Evolutionary conservation across 2,888 invertebrate genomes (phyloP).

Genomic region (Nezara viridula): DNA sequence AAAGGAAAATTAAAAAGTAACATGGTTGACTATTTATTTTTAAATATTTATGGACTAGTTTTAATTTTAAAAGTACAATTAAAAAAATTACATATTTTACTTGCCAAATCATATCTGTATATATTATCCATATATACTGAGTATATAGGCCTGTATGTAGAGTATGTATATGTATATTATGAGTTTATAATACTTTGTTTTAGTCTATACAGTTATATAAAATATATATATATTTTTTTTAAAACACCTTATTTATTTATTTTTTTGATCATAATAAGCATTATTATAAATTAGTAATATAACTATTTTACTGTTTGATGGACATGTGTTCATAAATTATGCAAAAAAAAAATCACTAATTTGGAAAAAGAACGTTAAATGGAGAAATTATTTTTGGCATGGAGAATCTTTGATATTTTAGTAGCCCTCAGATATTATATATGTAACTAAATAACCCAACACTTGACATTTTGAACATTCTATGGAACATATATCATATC

Average conservation of each 20-base stretch:
- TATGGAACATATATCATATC: conserved; percentile 33
- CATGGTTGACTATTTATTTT: conserved; percentile 30
- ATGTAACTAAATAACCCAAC: background rate
- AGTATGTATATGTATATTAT: no score
- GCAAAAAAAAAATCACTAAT: background rate
- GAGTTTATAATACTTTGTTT: background rate
- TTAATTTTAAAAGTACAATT: background rate
- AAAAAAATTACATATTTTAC: background rate
- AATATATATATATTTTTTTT: background rate
- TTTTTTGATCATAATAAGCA: background rate
- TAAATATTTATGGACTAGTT: background rate
- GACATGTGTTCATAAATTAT: background rate
- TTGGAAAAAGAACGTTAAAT: background rate
- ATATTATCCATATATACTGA: no score
- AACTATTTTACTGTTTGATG: background rate
- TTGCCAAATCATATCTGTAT: background rate
- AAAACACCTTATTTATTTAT: background rate
- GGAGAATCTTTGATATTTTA: background rate
- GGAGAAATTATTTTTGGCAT: conserved; percentile 20
- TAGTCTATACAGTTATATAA: background rate
- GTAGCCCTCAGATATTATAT: background rate
- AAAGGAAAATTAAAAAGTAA: background rate
- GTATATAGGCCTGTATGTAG: no score
- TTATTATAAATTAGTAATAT: background rate
- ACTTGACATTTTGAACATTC: background rate